Percentiles rank a stretch among this genome's conserved stretches.
These are phyloP conservation scores for Petrosia ficiformis DNA, from an alignment of 37 sponge, comb jelly and placozoan genomes.

Conservation along the genomic window DNA sequence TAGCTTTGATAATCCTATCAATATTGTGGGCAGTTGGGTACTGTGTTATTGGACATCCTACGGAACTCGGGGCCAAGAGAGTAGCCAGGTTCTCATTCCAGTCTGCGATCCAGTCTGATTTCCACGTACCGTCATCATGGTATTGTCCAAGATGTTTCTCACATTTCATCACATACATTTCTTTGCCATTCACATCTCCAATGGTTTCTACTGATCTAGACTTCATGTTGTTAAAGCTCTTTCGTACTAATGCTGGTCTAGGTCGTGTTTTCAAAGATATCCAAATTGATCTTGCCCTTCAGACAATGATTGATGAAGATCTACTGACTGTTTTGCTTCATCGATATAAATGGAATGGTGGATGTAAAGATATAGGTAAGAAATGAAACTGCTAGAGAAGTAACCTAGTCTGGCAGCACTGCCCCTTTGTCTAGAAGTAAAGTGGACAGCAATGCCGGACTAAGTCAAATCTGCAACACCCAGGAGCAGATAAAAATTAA, in stretches of 20 bases:
- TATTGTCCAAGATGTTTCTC: neutral
- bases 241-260: conserved; percentile 51
- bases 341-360: no score
- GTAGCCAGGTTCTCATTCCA: conserved; percentile 48
- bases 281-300: conserved; percentile 22
- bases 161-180: neutral
- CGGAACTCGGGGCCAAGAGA: conserved; percentile 26
- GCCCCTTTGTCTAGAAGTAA: no score
- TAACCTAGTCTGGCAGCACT: no score
- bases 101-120: conserved; percentile 23
- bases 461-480: no score
- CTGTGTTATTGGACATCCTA: conserved; percentile 34
- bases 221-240: conserved; percentile 47
- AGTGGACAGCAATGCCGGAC: no score
- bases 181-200: conserved; percentile 20
- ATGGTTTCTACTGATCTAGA: conserved; percentile 44
- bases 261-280: conserved; percentile 42
- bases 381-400: no score
- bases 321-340: no score
- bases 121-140: conserved; percentile 18
- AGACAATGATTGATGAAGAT: conserved; percentile 12
- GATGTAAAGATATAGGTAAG: no score
- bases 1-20: conserved; percentile 23
- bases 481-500: no score
- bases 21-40: conserved; percentile 45